Conservation (phyloP, 2,888 invertebrate genomes). For the Danaus chrysippus region DNA sequence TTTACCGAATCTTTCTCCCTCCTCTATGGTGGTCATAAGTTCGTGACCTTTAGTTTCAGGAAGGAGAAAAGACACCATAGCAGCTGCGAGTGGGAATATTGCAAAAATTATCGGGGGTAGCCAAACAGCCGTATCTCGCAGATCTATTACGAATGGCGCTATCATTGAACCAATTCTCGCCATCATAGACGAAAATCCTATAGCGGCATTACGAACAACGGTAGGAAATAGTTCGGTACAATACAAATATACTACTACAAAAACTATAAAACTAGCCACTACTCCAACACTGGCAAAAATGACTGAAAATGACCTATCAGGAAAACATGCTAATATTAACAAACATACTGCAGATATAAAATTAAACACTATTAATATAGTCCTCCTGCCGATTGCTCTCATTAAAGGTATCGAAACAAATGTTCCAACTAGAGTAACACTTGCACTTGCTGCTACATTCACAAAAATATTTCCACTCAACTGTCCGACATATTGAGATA, state of each 20-base stretch:
- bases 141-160: conserved; percentile 88
- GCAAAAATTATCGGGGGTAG: conserved; percentile 87
- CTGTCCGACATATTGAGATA: conserved; percentile 89
- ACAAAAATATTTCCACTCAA: conserved; percentile 88
- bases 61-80: conserved; percentile 78
- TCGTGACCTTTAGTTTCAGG: conserved; percentile 89
- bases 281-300: conserved; percentile 85
- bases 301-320: conserved; percentile 65
- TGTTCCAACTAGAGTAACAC: conserved; percentile 80
- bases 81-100: conserved; percentile 79
- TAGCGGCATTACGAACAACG: conserved; percentile 90
- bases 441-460: conserved; percentile 88
- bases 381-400: conserved; percentile 82
- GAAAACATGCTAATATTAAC: conserved; percentile 78
- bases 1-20: conserved; percentile 82
- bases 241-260: conserved; percentile 91
- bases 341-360: conserved; percentile 80
- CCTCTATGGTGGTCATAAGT: conserved; percentile 88
- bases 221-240: conserved; percentile 94
- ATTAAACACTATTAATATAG: conserved; percentile 82
- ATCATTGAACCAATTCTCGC: conserved; percentile 92
- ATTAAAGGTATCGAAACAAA: conserved; percentile 81
- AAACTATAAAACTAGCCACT: conserved; percentile 89
- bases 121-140: conserved; percentile 74
- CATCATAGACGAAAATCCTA: conserved; percentile 93